These are phyloP conservation scores for Eubucco bourcierii DNA, from an alignment of 2,113 vertebrate genomes.

Conservation along the genomic window DNA sequence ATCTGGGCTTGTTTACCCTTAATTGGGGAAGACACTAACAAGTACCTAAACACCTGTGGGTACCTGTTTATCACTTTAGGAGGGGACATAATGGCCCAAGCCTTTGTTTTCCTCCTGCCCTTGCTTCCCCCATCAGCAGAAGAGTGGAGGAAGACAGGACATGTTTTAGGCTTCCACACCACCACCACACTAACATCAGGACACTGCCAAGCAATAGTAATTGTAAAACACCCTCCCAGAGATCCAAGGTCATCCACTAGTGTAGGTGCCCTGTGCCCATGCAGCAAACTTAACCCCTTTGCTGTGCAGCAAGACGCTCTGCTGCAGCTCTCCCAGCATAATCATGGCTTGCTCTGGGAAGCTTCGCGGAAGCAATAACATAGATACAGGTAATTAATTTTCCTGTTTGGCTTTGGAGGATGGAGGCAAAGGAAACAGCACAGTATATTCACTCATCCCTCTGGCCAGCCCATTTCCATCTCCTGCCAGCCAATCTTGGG, in stretches of 20 bases:
- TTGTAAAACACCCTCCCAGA: not conserved
- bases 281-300: not conserved
- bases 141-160: too few species aligned
- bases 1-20: too few species aligned
- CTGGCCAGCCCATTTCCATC: not conserved
- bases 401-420: not conserved
- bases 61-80: too few species aligned
- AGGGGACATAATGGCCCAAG: too few species aligned
- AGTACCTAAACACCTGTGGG: too few species aligned
- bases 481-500: rapidly evolving
- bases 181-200: not conserved
- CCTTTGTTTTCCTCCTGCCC: too few species aligned
- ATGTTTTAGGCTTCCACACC: too few species aligned
- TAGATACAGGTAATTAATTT: not conserved
- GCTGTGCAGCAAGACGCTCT: rapidly evolving
- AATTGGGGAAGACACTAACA: too few species aligned
- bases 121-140: too few species aligned
- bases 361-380: not conserved
- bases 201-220: not conserved
- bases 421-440: too few species aligned
- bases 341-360: not conserved
- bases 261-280: not conserved
- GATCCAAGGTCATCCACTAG: not conserved
- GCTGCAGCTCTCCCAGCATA: not conserved
- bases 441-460: too few species aligned